These are phyloP conservation scores for Aethes cnicana DNA, from an alignment of 2,888 invertebrate species.

Conservation along the genomic window DNA sequence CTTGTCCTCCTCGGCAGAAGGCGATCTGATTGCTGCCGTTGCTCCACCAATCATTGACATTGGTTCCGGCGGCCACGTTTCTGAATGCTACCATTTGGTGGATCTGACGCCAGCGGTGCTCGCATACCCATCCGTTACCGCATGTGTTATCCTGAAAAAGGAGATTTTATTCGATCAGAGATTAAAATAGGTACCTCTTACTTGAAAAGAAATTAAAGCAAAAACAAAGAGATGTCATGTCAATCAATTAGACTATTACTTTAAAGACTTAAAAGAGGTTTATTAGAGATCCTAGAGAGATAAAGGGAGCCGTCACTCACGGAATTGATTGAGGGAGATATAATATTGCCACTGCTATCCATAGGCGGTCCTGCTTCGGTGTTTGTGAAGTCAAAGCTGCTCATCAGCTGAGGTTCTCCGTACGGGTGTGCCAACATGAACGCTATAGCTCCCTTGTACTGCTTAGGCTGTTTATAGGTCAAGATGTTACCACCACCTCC, in stretches of 20 bases:
- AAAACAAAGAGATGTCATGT: too few species aligned
- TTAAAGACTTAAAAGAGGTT: too few species aligned
- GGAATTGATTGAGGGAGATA: conserved; percentile 84
- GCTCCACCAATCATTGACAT: conserved; percentile 87
- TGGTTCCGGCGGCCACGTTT: conserved; percentile 83
- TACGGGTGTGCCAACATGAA: conserved; percentile 93
- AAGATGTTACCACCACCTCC: conserved; percentile 81
- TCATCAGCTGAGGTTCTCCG: conserved; percentile 91
- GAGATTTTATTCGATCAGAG: too few species aligned
- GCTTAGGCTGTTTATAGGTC: conserved; percentile 84
- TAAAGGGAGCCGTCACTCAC: too few species aligned
- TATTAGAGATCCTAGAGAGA: too few species aligned
- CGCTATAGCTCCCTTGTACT: conserved; percentile 90
- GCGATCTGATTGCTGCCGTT: conserved; percentile 89
- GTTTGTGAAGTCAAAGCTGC: conserved; percentile 88
- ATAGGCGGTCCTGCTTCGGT: conserved; percentile 86
- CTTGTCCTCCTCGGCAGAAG: conserved; percentile 83
- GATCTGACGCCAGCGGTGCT: conserved; percentile 90
- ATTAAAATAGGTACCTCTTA: too few species aligned
- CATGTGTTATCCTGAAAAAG: conserved; percentile 73
- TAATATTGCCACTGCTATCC: conserved; percentile 82
- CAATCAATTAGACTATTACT: too few species aligned
- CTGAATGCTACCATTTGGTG: conserved; percentile 88
- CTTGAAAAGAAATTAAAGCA: too few species aligned
- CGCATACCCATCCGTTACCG: conserved; percentile 88